A percentile compares a stretch with the other conserved stretches of the same genome.
These are phyloP conservation scores for Casuarius casuarius DNA, from an alignment of 2,113 vertebrate species.

Conservation along the genomic window DNA sequence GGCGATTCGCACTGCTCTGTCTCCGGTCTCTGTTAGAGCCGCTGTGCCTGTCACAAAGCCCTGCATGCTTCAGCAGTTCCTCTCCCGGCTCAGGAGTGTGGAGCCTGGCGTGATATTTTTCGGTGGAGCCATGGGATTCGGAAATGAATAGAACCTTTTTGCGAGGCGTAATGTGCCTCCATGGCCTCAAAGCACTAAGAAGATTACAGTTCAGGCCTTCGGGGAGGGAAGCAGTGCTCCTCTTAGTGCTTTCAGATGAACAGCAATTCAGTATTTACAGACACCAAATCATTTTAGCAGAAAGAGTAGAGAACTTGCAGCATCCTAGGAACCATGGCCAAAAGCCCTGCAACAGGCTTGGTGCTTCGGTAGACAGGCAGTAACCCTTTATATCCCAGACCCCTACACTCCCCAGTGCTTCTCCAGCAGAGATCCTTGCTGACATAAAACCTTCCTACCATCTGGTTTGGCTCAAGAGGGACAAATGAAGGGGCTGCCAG, in stretches of 20 bases:
- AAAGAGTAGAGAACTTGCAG: background rate
- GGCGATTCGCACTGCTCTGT: background rate
- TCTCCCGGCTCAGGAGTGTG: background rate
- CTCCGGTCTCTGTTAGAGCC: background rate
- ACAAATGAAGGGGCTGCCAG: background rate
- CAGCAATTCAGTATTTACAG: conserved; percentile 32
- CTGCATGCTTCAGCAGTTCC: background rate
- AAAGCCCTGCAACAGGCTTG: background rate
- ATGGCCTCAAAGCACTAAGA: conserved; percentile 21
- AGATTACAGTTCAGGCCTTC: conserved; percentile 17
- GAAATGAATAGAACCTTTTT: background rate
- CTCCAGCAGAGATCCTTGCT: background rate
- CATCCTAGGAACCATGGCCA: background rate
- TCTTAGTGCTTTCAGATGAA: conserved; percentile 26
- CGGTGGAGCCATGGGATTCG: background rate
- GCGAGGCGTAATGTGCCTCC: background rate
- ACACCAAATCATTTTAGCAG: conserved; percentile 1
- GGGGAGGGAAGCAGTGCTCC: conserved; percentile 8
- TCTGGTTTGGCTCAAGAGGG: background rate
- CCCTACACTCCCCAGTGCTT: background rate
- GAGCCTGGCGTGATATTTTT: background rate
- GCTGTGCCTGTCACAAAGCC: background rate
- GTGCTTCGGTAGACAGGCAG: background rate
- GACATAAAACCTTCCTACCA: background rate
- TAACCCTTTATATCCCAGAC: background rate